Evolutionary conservation across 2,113 vertebrate genomes (phyloP).

Genomic region (Triplophysa siluroides): DNA sequence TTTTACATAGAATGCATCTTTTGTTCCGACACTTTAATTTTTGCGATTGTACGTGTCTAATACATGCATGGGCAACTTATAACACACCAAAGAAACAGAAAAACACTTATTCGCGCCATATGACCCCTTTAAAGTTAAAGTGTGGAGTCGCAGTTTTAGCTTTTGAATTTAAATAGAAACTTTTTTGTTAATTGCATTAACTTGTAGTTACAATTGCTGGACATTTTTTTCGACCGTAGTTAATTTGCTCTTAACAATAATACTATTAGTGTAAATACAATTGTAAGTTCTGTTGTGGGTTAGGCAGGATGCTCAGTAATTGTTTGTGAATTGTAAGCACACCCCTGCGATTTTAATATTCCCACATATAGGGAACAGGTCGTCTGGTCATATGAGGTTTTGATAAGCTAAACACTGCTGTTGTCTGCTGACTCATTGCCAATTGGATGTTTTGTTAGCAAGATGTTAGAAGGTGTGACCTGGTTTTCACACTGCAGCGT

Average conservation of each 20-base stretch:
- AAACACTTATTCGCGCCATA: too few species aligned
- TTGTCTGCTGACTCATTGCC: constrained; percentile 22
- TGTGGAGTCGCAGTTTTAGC: too few species aligned
- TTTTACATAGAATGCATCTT: too few species aligned
- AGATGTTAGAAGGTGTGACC: constrained; percentile 33
- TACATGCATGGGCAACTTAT: too few species aligned
- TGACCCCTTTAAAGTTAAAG: too few species aligned
- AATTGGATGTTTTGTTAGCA: neutral
- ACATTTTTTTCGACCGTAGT: too few species aligned
- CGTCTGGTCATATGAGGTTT: neutral
- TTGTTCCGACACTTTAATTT: too few species aligned
- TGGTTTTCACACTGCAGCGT: constrained; percentile 38
- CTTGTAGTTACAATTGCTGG: neutral
- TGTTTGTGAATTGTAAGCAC: neutral
- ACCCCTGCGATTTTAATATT: neutral
- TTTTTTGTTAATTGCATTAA: too few species aligned
- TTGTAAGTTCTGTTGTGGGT: neutral
- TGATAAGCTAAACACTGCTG: neutral
- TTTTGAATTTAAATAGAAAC: too few species aligned
- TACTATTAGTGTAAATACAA: neutral
- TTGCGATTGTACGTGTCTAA: too few species aligned
- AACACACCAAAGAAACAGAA: too few species aligned
- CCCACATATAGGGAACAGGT: constrained; percentile 2
- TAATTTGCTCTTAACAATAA: neutral
- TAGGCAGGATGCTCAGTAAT: neutral